Evolutionary conservation across 1,140 invertebrate genomes (phyloP).

Genomic region (Drosophila bocqueti): DNA sequence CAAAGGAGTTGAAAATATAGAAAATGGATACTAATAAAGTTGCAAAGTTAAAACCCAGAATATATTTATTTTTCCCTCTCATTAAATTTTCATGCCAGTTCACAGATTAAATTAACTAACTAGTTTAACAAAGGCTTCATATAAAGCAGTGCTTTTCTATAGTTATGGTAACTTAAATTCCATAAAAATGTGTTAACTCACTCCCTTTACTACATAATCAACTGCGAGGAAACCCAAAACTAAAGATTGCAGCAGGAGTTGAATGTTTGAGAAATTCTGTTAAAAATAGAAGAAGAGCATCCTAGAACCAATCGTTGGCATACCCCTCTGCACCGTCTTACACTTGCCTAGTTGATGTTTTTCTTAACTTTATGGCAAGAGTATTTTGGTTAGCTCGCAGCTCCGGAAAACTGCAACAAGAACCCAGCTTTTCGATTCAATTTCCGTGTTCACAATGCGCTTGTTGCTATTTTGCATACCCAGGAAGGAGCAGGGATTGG

Average conservation of each 20-base stretch:
- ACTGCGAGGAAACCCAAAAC: background rate
- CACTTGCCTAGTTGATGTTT: constrained; percentile 67
- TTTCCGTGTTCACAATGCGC: constrained; percentile 74
- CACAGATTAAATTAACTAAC: background rate
- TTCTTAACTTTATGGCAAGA: constrained; percentile 60
- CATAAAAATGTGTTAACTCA: background rate
- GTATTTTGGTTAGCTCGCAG: constrained; percentile 66
- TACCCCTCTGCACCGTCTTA: constrained; percentile 2
- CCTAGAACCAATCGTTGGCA: constrained; percentile 46
- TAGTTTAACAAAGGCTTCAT: background rate
- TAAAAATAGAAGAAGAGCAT: background rate
- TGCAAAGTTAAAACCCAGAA: background rate
- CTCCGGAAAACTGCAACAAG: constrained; percentile 31
- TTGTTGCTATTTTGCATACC: constrained; percentile 79
- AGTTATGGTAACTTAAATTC: too few species aligned
- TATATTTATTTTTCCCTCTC: background rate
- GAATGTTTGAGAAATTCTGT: background rate
- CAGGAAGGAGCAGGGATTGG: constrained; percentile 21
- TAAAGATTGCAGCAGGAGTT: background rate
- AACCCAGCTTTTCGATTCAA: constrained; percentile 74
- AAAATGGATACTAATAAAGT: constrained; percentile 17
- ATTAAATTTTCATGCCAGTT: background rate
- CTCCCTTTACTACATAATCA: background rate
- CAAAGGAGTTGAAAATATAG: background rate
- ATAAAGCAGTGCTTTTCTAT: background rate